Percentiles rank a stretch among this genome's conserved stretches.
These are phyloP conservation scores for Dendroctonus ponderosae DNA, from an alignment of 1,140 invertebrate species.

Conservation along the genomic window DNA sequence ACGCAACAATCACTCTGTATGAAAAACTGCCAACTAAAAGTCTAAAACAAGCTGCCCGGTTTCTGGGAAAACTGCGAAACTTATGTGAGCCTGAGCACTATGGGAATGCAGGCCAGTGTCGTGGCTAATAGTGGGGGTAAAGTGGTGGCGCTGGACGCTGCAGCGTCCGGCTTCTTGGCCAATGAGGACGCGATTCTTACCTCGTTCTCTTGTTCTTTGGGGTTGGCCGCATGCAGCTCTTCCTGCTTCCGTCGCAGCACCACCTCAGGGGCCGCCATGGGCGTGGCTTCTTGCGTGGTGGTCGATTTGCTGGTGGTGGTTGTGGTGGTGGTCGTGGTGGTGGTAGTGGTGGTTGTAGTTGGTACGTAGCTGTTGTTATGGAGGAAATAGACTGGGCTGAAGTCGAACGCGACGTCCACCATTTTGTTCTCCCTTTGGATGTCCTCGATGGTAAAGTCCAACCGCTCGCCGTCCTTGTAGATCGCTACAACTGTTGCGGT, in stretches of 20 bases:
- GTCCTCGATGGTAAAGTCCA: slow-evolving; percentile 56
- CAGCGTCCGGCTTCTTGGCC: slow-evolving; percentile 38
- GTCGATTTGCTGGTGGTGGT: slow-evolving; percentile 61
- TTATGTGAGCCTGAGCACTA: slow-evolving; percentile 15
- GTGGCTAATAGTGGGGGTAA: background rate
- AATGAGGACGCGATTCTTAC: slow-evolving; percentile 35
- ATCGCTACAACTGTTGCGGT: slow-evolving; percentile 66
- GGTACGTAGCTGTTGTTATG: slow-evolving; percentile 73
- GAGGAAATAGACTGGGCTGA: slow-evolving; percentile 71
- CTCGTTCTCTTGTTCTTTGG: slow-evolving; percentile 38
- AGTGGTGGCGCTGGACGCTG: slow-evolving; percentile 5
- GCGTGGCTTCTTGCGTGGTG: slow-evolving; percentile 50
- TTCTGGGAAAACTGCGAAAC: slow-evolving; percentile 2
- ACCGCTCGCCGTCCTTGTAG: slow-evolving; percentile 62
- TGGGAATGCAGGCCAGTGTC: background rate
- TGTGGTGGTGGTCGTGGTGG: slow-evolving; percentile 67
- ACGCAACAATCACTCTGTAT: too few species aligned
- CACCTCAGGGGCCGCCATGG: slow-evolving; percentile 26
- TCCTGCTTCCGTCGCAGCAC: slow-evolving; percentile 19
- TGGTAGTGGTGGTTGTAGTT: slow-evolving; percentile 70
- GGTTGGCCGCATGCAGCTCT: slow-evolving; percentile 20
- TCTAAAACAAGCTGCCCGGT: background rate
- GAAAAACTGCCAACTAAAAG: too few species aligned
- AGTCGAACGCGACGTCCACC: slow-evolving; percentile 63
- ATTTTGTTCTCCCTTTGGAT: slow-evolving; percentile 64